Evolutionary conservation across 2,797 vertebrate genomes (phyloP).

Genomic region (Caiman crocodilus): DNA sequence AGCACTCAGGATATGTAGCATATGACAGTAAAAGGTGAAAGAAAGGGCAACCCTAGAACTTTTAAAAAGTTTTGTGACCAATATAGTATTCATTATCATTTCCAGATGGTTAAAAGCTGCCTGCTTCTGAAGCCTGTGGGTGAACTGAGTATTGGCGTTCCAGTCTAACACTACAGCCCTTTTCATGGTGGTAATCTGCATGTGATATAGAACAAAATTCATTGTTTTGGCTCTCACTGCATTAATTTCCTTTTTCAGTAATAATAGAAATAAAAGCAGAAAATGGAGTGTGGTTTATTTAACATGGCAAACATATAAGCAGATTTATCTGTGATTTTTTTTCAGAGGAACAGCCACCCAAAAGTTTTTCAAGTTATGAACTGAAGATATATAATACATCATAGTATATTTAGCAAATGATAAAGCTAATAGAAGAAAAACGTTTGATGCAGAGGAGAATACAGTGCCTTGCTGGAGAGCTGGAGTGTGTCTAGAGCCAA

Average conservation of each 20-base stretch:
- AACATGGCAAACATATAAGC: neutral
- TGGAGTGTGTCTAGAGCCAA: neutral
- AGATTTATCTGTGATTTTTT: neutral
- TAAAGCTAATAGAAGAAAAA: neutral
- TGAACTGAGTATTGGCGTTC: slow-evolving; percentile 16
- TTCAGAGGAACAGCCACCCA: neutral
- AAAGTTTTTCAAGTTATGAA: rapidly evolving
- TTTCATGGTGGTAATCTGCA: slow-evolving; percentile 19
- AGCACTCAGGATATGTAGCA: slow-evolving; percentile 39
- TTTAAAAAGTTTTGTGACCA: slow-evolving; percentile 44
- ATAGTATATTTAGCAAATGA: neutral
- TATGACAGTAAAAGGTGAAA: slow-evolving; percentile 73
- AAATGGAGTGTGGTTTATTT: neutral
- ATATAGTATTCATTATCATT: slow-evolving; percentile 53
- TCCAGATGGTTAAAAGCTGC: slow-evolving; percentile 63
- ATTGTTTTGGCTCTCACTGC: neutral
- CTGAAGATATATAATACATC: neutral
- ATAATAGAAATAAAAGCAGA: neutral
- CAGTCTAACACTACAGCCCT: slow-evolving; percentile 6
- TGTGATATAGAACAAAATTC: neutral
- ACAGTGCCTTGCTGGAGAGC: neutral
- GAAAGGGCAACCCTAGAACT: slow-evolving; percentile 55
- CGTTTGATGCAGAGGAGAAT: neutral
- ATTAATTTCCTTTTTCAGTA: neutral
- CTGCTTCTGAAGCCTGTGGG: neutral